Conservation (phyloP, 2,888 invertebrate genomes). For the Falcaria lacertinaria region DNA sequence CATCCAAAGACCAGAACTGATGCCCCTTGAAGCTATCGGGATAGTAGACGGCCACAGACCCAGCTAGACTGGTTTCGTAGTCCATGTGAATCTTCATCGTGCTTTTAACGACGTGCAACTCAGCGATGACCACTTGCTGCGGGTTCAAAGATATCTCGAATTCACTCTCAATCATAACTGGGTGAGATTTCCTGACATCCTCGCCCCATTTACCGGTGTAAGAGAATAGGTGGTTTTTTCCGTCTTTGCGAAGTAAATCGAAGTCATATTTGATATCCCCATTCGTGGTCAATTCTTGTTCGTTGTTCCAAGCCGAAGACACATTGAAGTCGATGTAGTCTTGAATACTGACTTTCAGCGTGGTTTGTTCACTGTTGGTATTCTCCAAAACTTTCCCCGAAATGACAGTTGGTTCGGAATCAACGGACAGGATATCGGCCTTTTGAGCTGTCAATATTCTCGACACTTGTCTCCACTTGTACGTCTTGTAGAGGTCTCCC, state of each 20-base stretch:
- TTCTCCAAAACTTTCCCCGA: constrained; percentile 23
- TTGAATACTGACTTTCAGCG: neutral
- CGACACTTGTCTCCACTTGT: constrained; percentile 36
- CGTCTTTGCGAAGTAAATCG: constrained; percentile 13
- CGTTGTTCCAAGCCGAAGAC: constrained; percentile 25
- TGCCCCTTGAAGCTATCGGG: constrained; percentile 25
- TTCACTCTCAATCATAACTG: constrained; percentile 19
- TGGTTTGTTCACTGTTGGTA: constrained; percentile 4
- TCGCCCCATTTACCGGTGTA: constrained; percentile 24
- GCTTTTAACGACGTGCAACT: constrained; percentile 27
- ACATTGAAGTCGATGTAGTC: constrained; percentile 22
- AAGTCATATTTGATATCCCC: constrained; percentile 26
- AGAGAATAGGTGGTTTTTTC: constrained; percentile 12
- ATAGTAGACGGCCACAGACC: constrained; percentile 32
- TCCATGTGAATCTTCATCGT: constrained; percentile 30
- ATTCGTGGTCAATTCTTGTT: constrained; percentile 16
- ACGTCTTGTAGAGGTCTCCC: constrained; percentile 38
- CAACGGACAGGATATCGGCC: constrained; percentile 15
- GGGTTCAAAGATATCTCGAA: constrained; percentile 28
- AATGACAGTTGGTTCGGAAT: constrained; percentile 18
- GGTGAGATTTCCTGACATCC: constrained; percentile 10
- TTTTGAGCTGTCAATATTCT: constrained; percentile 29
- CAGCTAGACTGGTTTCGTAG: constrained; percentile 31
- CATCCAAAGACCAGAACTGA: constrained; percentile 37
- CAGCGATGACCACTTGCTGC: constrained; percentile 23